Percentiles rank a stretch among this genome's conserved stretches.
phyloP scores from a whole-genome alignment of 2,888 invertebrate genomes.

The Chrysolina oricalcia region DNA sequence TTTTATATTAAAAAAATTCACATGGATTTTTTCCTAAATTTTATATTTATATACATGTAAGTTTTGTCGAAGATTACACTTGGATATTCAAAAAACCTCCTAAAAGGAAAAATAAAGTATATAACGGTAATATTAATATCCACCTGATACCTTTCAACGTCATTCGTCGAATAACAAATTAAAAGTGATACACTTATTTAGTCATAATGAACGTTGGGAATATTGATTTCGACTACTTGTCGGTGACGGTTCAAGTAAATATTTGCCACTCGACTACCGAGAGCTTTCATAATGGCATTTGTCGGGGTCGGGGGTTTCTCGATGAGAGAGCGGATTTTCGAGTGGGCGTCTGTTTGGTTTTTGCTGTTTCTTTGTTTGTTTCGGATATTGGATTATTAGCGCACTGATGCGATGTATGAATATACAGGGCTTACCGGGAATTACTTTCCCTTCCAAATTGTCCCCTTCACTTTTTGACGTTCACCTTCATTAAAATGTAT shows the following conservation, averaged over 20 bases:
- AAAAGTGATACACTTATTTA: slow-evolving; percentile 7
- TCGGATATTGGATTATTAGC: background rate
- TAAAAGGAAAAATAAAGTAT: too few species aligned
- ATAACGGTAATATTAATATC: too few species aligned
- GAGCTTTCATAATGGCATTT: slow-evolving; percentile 45
- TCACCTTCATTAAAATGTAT: too few species aligned
- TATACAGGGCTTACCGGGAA: too few species aligned
- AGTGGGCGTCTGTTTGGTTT: slow-evolving; percentile 19
- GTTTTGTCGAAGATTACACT: too few species aligned
- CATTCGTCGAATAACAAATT: slow-evolving; percentile 3
- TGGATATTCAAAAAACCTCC: too few species aligned
- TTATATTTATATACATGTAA: too few species aligned
- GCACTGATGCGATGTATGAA: background rate
- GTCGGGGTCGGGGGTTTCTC: slow-evolving; percentile 29
- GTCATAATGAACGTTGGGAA: slow-evolving; percentile 45
- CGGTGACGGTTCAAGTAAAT: slow-evolving; percentile 48
- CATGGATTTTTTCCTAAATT: too few species aligned
- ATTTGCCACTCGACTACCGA: slow-evolving; percentile 51
- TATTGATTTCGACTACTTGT: slow-evolving; percentile 48
- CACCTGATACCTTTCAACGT: too few species aligned
- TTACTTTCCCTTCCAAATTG: too few species aligned
- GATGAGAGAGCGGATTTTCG: slow-evolving; percentile 33
- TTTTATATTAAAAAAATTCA: too few species aligned
- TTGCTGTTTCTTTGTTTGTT: slow-evolving; percentile 5
- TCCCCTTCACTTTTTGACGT: too few species aligned